Percentiles rank a stretch among this genome's conserved stretches.
phyloP scores from a whole-genome alignment of 1,140 invertebrate species.

The Pseudomyrmex gracilis region DNA sequence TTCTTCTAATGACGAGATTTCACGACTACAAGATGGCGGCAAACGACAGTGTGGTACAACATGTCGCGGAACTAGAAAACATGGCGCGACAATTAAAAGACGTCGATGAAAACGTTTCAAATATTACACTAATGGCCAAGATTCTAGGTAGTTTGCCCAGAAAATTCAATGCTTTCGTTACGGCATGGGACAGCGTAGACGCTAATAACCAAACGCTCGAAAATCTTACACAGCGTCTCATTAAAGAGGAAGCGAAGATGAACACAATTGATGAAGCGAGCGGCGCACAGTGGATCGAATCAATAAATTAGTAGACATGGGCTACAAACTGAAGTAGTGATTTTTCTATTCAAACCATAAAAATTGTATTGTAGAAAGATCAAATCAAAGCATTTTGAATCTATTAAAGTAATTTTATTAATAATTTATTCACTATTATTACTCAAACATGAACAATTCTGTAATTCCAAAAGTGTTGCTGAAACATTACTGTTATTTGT shows the following conservation, averaged over 20 bases:
- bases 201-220: constrained; percentile 16
- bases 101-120: constrained; percentile 53
- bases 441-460: constrained; percentile 8
- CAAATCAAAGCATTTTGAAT: neutral
- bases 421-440: neutral
- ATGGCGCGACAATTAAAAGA: neutral
- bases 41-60: neutral
- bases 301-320: too few relatives aligned
- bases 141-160: constrained; percentile 43
- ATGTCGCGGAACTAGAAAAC: neutral
- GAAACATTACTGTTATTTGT: neutral
- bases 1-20: neutral
- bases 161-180: constrained; percentile 48
- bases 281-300: too few relatives aligned
- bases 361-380: constrained; percentile 4
- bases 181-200: constrained; percentile 64
- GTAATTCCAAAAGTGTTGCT: constrained; percentile 12
- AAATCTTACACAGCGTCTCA: constrained; percentile 22
- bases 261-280: neutral
- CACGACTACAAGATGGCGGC: neutral
- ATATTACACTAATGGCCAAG: constrained; percentile 63
- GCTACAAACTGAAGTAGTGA: too few relatives aligned
- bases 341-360: constrained; percentile 4
- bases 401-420: neutral
- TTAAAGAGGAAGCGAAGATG: constrained; percentile 42